Evolutionary conservation across 2,888 invertebrate genomes (phyloP).

Genomic region (Mesorhabditis spiculigera): DNA sequence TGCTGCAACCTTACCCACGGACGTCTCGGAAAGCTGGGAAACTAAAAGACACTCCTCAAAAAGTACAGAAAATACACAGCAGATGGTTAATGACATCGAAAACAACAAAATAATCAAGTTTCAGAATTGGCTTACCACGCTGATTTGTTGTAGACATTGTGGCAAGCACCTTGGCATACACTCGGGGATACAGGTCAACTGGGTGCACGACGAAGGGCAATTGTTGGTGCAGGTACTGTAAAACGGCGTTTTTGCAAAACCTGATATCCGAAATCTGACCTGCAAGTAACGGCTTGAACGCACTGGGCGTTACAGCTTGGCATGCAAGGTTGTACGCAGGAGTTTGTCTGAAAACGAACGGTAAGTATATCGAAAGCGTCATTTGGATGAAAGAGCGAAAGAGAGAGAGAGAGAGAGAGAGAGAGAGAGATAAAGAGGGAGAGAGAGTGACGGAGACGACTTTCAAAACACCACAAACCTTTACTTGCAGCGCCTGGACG

Average conservation of each 20-base stretch:
- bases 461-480: not conserved
- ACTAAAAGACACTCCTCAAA: too few species aligned
- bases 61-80: too few species aligned
- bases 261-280: not conserved
- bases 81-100: too few species aligned
- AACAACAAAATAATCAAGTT: too few species aligned
- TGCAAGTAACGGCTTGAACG: slow-evolving; percentile 38
- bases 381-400: slow-evolving; percentile 17
- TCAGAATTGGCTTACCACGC: not conserved
- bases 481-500: slow-evolving; percentile 25
- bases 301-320: slow-evolving; percentile 22
- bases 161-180: slow-evolving; percentile 44
- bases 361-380: too few species aligned
- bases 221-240: slow-evolving; percentile 35
- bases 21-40: too few species aligned
- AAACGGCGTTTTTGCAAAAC: not conserved
- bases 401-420: too few species aligned
- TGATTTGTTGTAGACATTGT: slow-evolving; percentile 35
- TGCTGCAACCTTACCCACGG: too few species aligned
- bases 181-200: slow-evolving; percentile 27
- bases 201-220: slow-evolving; percentile 33
- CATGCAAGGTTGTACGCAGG: slow-evolving; percentile 35
- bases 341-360: not conserved
- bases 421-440: not conserved
- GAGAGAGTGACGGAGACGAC: not conserved